phyloP scores from a whole-genome alignment of 2,797 vertebrate species.

The Tapirus indicus region DNA sequence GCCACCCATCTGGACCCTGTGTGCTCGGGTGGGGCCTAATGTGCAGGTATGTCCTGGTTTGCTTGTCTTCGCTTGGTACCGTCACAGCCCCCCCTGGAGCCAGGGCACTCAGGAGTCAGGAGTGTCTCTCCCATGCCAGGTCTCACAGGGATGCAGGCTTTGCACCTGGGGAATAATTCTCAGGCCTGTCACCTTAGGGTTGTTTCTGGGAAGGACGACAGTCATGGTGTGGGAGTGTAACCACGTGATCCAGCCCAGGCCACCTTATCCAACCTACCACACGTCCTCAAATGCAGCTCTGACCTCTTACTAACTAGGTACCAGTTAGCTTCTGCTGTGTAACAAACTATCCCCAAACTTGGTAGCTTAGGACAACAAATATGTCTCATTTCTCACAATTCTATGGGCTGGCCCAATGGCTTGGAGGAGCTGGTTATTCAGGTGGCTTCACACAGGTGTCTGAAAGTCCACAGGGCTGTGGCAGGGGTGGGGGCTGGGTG shows the following conservation, averaged over 20 bases:
- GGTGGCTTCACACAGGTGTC: not conserved
- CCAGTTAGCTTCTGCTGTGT: no score
- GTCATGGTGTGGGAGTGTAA: not conserved
- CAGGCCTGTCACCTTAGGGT: not conserved
- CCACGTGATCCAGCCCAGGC: not conserved
- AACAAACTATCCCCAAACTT: not conserved
- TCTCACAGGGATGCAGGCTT: not conserved
- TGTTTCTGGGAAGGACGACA: not conserved
- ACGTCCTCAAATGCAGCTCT: not conserved
- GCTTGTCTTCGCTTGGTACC: not conserved
- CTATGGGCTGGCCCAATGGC: not conserved
- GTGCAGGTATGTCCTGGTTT: no score
- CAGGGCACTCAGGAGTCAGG: not conserved
- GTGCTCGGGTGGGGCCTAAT: not conserved
- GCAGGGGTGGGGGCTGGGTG: not conserved
- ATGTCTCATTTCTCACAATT: not conserved
- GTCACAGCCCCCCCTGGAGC: not conserved
- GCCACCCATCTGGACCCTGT: not conserved
- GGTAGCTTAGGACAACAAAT: not conserved
- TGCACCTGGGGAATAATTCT: not conserved
- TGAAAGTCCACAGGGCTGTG: not conserved
- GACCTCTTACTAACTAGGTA: no score
- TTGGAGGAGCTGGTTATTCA: not conserved
- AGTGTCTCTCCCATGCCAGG: not conserved
- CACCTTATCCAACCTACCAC: not conserved